phyloP scores from a whole-genome alignment of 30 jellyfish, hydroid and myxozoan species.

The Phacellophora camtschatica region DNA sequence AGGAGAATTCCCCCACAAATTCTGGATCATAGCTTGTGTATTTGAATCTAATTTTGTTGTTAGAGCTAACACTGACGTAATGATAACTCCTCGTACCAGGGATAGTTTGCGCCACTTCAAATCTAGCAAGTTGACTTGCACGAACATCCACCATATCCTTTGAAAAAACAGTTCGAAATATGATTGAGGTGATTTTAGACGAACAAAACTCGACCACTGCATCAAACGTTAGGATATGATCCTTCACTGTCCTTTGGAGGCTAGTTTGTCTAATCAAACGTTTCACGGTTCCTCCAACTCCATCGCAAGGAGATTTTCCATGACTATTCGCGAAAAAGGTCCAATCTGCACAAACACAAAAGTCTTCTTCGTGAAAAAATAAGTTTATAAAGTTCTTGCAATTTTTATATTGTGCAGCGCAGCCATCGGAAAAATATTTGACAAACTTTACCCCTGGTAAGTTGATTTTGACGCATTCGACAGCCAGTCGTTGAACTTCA shows the following conservation, averaged over 20 bases:
- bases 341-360: constrained; percentile 17
- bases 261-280: not conserved
- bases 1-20: not conserved
- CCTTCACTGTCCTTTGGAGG: constrained; percentile 2
- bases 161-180: not conserved
- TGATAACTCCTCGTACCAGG: constrained; percentile 53
- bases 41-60: not conserved
- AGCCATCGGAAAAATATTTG: constrained; percentile 42
- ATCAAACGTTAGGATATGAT: not conserved
- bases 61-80: not conserved
- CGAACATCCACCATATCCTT: constrained; percentile 1
- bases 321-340: constrained; percentile 41
- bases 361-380: constrained; percentile 22
- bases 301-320: constrained; percentile 17
- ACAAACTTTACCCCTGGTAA: not conserved
- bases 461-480: not conserved
- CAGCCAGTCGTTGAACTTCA: not conserved
- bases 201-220: not conserved
- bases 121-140: not conserved
- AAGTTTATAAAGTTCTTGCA: constrained; percentile 10
- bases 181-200: not conserved
- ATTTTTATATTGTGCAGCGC: constrained; percentile 50
- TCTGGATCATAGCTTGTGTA: constrained; percentile 15
- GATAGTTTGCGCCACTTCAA: constrained; percentile 3
- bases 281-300: constrained; percentile 17